Base-by-base conservation (phyloP, 2,797 vertebrate genomes). In the Mus caroli region DNA sequence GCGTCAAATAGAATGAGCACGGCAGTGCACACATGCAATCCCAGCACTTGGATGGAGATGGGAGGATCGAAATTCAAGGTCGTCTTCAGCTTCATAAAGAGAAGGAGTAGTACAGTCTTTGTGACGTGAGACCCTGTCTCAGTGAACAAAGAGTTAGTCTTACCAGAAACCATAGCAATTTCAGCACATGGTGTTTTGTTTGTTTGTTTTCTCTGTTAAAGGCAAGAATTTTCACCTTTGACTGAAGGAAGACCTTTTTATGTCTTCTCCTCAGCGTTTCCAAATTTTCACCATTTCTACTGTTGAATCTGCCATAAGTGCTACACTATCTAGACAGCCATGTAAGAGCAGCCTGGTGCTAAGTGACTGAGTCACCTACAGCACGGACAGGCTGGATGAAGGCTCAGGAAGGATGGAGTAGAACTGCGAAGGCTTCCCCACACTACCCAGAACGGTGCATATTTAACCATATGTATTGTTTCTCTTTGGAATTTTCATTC, bases 401-500 rank as follows among this genome's bases (percentile, higher is more conserved):
- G 56, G 62, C 50, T 76, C 52, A 58, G 40, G 75, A 28, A 37
- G n/a, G 60, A 9, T 43, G 24, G 60, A 54, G 1, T 14, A 28
- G n/a, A 37, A 43, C 15, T 64, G 6, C 20, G 43, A 15, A 86
- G 31, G 34, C 40, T 60, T 83, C 15, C 54, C 56, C 13, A 86
- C 24, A 69, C 34, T 52, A 22, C 64, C 86, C 54, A 86, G 75
- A 60, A 87, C 26, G 20, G 4, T 2, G 40, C 52, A 80, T 22
- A 54, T 79, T 67, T 37, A 94, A 78, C 14, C 0, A 1, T 52
- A 14, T 17, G 26, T 40, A 73, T 17, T 84, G 58, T 31, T 80
- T 85, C 73, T 76, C 76, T 88, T 40, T 90, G 34, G 17, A 85
- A 69, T 37, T 56, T 94, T 77, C 69, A 84, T 40, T 93, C 82